Evolutionary conservation across 2,113 vertebrate species (phyloP), one percentile per base, ranked within the genome.

Genomic region (Antigone vipio): DNA sequence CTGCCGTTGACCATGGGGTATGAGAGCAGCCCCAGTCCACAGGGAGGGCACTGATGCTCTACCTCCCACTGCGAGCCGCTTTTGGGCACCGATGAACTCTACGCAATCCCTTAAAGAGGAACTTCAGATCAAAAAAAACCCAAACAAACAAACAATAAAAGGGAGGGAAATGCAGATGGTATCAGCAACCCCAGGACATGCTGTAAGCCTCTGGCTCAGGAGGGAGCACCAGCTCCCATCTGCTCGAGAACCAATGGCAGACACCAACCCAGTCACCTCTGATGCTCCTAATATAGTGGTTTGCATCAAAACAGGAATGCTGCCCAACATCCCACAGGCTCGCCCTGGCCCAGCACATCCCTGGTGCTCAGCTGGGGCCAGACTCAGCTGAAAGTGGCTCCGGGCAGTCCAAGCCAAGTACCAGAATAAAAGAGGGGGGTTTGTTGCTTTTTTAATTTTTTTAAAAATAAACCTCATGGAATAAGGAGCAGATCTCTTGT

Each of bases 221-320:
- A 66, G 13, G 2, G 5, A 47, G 5, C 84, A 80, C 13, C 0
- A 0, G 19, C 52, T 42, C 23, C 56, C 0, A 0, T 42, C 66
- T 71, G 59, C 83, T 62, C 9, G 2, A 58, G 47, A 79, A 6
- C 9, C 1, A 4, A 14, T 5, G 30, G 53, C 59, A 80, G 45
- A 62, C 58, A 59, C 53, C 26, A 34, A 55, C 3, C 20, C 66
- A 38, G 42, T 18, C 40, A 60, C 20, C 16, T 21, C 32, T 0
- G 0, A 6, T 0, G 1, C 67, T 55, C 53, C 59, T 14, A n/a
- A 64, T 73, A 29, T 3, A 73, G 44, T 26, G 18, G 4, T 84
- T n/a, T 84, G 77, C 49, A 69, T 8, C 73, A 50, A 71, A 85
- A 8, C 62, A 66, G 21, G 1, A 5, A 35, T 6, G 44, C 62